Evolutionary conservation across 2,113 vertebrate genomes (phyloP).

Genomic region (Glareola pratincola): DNA sequence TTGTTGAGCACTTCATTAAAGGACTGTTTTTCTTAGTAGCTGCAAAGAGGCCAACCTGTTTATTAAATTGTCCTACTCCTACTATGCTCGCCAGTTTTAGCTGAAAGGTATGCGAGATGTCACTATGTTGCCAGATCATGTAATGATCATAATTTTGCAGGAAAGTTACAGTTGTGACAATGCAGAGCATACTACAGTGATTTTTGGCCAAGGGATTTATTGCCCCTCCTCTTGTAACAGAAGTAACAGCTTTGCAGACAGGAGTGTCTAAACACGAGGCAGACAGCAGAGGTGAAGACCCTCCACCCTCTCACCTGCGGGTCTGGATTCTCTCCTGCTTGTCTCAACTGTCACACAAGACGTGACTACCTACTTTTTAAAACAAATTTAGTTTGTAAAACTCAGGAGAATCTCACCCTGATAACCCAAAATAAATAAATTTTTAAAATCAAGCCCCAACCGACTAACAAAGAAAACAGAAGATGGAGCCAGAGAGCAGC

Average conservation of each 20-base stretch:
- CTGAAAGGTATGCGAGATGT: background rate
- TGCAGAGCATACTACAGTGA: background rate
- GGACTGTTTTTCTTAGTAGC: background rate
- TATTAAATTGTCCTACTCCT: background rate
- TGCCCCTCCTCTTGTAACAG: background rate
- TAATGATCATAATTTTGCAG: background rate
- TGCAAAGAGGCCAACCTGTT: background rate
- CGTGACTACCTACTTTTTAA: background rate
- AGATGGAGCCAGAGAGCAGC: constrained; percentile 65
- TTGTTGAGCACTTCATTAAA: background rate
- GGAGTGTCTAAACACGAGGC: background rate
- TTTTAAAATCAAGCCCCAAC: background rate
- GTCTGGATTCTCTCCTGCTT: background rate
- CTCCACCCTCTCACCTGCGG: background rate
- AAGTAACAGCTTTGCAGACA: background rate
- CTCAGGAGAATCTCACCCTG: background rate
- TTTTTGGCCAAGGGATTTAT: background rate
- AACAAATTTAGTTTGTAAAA: background rate
- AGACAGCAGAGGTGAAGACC: background rate
- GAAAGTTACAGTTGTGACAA: background rate
- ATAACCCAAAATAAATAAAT: background rate
- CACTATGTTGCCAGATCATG: background rate
- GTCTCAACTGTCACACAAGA: background rate
- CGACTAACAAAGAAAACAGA: background rate
- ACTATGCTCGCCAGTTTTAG: background rate